phyloP scores from a whole-genome alignment of 2,888 invertebrate species.

The Sclerodermus sp. region DNA sequence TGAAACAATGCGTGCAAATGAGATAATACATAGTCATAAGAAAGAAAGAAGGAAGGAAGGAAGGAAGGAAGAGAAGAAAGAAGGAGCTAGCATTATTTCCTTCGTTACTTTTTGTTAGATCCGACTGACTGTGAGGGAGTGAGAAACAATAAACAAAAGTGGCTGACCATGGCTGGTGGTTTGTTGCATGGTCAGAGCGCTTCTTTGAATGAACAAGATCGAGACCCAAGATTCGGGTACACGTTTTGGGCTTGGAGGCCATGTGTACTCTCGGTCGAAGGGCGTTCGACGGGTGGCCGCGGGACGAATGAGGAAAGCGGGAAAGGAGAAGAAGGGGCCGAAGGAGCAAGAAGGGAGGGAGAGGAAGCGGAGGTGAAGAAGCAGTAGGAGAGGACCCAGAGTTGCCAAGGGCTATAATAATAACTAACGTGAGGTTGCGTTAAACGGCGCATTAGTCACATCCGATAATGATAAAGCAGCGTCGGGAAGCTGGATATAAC shows the following conservation, averaged over 20 bases:
- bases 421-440: conserved; percentile 46
- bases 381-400: conserved; percentile 18
- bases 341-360: conserved; percentile 1
- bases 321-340: conserved; percentile 15
- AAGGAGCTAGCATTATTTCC: too few species aligned
- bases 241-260: conserved; percentile 26
- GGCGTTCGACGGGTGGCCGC: conserved; percentile 21
- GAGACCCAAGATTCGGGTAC: conserved; percentile 19
- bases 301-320: conserved; percentile 11
- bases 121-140: too few species aligned
- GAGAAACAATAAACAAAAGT: conserved; percentile 35
- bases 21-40: too few species aligned
- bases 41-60: too few species aligned
- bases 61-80: too few species aligned
- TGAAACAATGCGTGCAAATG: too few species aligned
- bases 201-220: conserved; percentile 33
- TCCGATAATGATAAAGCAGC: conserved; percentile 47
- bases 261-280: conserved; percentile 29
- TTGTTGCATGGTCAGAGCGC: not conserved
- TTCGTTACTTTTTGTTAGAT: too few species aligned
- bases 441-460: conserved; percentile 49
- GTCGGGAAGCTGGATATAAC: conserved; percentile 6
- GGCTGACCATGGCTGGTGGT: conserved; percentile 17
- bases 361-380: conserved; percentile 8
- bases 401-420: conserved; percentile 47